Percentiles rank a stretch among this genome's conserved stretches.
Conservation (phyloP, 2,113 vertebrate genomes). For the Donacobius atricapilla region DNA sequence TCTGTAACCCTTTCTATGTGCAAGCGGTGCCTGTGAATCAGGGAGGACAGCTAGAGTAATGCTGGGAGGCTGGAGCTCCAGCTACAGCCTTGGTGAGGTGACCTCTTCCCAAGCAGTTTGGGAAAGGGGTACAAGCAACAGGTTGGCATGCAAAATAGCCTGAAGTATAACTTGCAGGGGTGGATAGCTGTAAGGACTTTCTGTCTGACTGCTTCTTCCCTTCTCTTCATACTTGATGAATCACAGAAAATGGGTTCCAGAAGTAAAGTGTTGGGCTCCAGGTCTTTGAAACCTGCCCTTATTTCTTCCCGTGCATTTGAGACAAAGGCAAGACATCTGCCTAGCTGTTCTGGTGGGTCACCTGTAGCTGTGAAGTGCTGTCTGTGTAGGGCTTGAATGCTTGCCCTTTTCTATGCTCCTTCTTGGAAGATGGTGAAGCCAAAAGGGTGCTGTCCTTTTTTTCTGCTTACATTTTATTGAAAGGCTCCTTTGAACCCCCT, state of each 20-base stretch:
- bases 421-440: not conserved
- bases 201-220: not conserved
- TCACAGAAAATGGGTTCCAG: not conserved
- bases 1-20: not conserved
- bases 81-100: not conserved
- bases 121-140: not conserved
- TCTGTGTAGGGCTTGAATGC: not conserved
- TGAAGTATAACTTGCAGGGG: not conserved
- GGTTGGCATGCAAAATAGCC: not conserved
- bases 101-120: not conserved
- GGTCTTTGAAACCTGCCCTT: not conserved
- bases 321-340: not conserved
- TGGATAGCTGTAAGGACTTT: not conserved
- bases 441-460: not conserved
- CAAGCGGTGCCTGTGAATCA: rapidly evolving
- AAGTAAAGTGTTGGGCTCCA: not conserved
- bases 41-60: not conserved
- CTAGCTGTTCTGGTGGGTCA: not conserved
- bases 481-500: not conserved
- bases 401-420: not conserved
- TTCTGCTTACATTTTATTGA: not conserved
- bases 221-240: not conserved
- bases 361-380: not conserved
- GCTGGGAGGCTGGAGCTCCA: rapidly evolving
- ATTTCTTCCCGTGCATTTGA: not conserved